These are phyloP conservation scores for Amazona vittata DNA, from an alignment of 2,113 vertebrate genomes.

Conservation along the genomic window DNA sequence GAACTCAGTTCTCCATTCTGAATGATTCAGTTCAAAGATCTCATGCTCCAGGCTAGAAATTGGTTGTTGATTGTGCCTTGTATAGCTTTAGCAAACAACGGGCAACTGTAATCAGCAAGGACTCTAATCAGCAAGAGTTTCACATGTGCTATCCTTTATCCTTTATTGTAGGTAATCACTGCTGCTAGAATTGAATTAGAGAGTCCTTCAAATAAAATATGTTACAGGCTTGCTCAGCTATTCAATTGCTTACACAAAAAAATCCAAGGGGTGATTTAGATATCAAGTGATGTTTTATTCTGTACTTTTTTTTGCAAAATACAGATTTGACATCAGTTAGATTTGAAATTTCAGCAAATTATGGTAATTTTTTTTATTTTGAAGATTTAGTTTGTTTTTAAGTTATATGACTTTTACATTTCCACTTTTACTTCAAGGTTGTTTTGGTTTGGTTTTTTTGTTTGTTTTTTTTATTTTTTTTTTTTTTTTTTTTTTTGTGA, in stretches of 20 bases:
- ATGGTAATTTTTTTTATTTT: not conserved
- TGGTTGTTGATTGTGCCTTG: not conserved
- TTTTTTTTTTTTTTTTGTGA: no score
- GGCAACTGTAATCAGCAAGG: not conserved
- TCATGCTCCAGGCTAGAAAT: not conserved
- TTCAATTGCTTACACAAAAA: not conserved
- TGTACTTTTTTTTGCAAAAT: not conserved
- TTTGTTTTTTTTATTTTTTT: no score
- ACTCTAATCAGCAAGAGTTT: not conserved
- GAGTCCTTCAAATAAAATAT: not conserved
- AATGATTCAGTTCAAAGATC: not conserved
- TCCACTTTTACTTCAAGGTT: not conserved
- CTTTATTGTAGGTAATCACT: not conserved
- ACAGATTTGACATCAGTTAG: not conserved
- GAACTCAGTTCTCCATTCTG: not conserved
- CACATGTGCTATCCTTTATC: not conserved
- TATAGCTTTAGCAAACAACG: not conserved
- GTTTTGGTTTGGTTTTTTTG: no score
- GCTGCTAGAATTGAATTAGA: not conserved
- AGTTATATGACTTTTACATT: not conserved
- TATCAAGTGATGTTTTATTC: not conserved
- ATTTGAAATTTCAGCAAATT: not conserved
- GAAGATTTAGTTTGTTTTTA: not conserved
- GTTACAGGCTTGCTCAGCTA: not conserved
- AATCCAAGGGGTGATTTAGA: not conserved